Base-by-base conservation (phyloP, 2,797 vertebrate species). In the Synanceia verrucosa region DNA sequence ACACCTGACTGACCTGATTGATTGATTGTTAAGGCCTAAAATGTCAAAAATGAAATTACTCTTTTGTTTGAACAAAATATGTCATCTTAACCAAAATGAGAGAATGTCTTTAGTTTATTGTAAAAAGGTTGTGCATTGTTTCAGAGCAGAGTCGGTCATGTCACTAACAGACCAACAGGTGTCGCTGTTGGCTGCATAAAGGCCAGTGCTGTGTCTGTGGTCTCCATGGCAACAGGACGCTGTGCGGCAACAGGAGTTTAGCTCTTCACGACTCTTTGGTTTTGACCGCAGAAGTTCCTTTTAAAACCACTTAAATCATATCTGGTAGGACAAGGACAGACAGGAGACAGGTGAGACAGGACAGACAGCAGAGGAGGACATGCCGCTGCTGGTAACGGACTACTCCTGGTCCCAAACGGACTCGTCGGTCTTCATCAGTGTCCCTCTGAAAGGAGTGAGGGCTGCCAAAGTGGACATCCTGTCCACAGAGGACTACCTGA, bases 401-500 rank as follows among this genome's bases (percentile, higher is more conserved):
- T 92, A 90, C 83, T 81, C 83, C 1, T 99, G 97, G 97, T 95
- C 90, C 14, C 97, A 99, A 86, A 97, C 87, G 0, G 76, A 80
- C 2, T 41, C 79, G 0, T 77, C 85, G 4, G 89, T 99, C n/a
- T 93, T 87, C 34, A 85, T 99, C 1, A 92, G 88, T 1, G 82
- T 99, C 50, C 96, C 96, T 0, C 62, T 98, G 50, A 96, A 94
- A 64, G 96, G 95, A 14, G 86, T 83, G 1, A 90, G 79, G 47
- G 78, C 60, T 5, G 86, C 75, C 0, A 70, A 86, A 2, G 91
- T 93, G 19, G 93, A 93, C 83, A 85, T 99, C 23, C 78, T 97
- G 70, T 96, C 94, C 24, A 86, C 95, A 0, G 96, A 97, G 7
- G 92, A 78, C 3, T 99, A 98, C 69, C 56, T 99, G 28, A 99